Evolutionary conservation across 2,888 invertebrate genomes (phyloP).

Genomic region (Stegophylla sp.): DNA sequence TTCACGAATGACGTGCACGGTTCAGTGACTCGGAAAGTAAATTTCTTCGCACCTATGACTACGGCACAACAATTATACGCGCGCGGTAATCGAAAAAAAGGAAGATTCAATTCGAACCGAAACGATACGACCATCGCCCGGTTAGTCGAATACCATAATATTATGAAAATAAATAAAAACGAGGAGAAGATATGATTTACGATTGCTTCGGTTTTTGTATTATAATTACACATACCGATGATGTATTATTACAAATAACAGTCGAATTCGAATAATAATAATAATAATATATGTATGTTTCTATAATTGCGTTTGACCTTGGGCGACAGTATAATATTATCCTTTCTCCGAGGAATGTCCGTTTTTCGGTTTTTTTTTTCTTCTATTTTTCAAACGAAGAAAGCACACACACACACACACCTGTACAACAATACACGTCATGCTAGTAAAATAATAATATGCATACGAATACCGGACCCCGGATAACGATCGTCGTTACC

Average conservation of each 20-base stretch:
- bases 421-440: too few species aligned
- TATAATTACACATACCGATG: too few species aligned
- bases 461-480: too few species aligned
- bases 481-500: background rate
- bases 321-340: conserved; percentile 34
- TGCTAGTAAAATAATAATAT: too few species aligned
- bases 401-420: background rate
- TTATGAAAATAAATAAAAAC: background rate
- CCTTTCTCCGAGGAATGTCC: conserved; percentile 46
- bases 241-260: too few species aligned
- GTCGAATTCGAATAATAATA: conserved; percentile 11
- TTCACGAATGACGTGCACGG: conserved; percentile 2
- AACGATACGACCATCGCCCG: too few species aligned
- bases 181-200: too few species aligned
- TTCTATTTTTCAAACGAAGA: conserved; percentile 21
- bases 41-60: conserved; percentile 11
- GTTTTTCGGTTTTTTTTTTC: background rate
- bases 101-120: background rate
- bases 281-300: too few species aligned
- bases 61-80: too few species aligned
- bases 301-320: conserved; percentile 29
- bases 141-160: background rate
- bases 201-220: background rate
- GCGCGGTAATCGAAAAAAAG: conserved; percentile 4
- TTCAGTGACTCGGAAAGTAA: conserved; percentile 49